Conservation (phyloP, 2,113 vertebrate species). For the Aspiorhynchus laticeps region DNA sequence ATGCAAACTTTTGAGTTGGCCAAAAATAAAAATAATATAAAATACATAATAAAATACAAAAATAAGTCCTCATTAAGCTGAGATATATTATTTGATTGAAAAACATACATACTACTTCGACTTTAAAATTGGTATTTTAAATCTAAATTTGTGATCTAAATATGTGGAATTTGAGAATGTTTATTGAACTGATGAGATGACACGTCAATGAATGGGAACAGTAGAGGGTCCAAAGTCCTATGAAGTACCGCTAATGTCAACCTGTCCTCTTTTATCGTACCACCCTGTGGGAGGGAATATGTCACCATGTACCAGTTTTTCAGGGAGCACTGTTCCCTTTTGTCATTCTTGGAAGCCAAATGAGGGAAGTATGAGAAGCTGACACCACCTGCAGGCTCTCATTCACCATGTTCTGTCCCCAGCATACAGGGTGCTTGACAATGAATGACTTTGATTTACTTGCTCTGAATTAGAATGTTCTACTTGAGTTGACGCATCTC, state of each 20-base stretch:
- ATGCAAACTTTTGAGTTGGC: no score
- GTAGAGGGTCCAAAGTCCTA: no score
- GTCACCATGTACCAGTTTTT: neutral
- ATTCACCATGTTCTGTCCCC: neutral
- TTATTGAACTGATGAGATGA: no score
- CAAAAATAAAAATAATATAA: no score
- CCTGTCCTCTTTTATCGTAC: neutral
- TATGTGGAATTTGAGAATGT: no score
- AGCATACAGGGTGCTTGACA: neutral
- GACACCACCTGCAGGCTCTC: neutral
- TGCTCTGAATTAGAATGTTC: neutral
- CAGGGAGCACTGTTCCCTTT: conserved; percentile 5
- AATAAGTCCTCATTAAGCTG: no score
- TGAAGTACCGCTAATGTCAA: neutral
- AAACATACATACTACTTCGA: no score
- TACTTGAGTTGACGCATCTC: neutral
- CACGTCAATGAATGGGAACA: no score
- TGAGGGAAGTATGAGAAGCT: neutral
- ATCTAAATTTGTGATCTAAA: no score
- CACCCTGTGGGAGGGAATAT: conserved; percentile 8
- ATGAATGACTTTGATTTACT: neutral
- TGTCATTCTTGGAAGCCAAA: neutral
- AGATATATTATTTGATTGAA: no score
- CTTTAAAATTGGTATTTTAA: no score
- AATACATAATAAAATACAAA: no score